A percentile compares a stretch with the other conserved stretches of the same genome.
Evolutionary conservation across 2,888 invertebrate genomes (phyloP).

Genomic region (Hipparchia sbordonii): DNA sequence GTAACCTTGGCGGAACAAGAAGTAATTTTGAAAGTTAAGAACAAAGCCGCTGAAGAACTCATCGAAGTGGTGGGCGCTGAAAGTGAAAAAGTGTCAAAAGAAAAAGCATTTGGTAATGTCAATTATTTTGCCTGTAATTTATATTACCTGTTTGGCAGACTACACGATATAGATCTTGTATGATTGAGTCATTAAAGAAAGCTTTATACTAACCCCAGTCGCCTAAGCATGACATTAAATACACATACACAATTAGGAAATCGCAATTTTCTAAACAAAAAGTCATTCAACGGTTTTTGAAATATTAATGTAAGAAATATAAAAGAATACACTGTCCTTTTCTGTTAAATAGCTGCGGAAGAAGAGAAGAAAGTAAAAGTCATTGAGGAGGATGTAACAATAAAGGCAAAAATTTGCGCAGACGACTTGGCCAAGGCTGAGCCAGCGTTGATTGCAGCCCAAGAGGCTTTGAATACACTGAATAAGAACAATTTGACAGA

Average conservation of each 20-base stretch:
- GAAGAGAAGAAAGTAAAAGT: constrained; percentile 95
- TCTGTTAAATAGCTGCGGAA: constrained; percentile 82
- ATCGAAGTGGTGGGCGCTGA: constrained; percentile 94
- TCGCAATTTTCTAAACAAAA: too few relatives aligned
- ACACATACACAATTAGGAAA: too few relatives aligned
- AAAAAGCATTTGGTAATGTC: constrained; percentile 88
- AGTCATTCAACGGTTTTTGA: neutral
- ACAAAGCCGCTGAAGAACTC: constrained; percentile 94
- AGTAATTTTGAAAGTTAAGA: constrained; percentile 92
- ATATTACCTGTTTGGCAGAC: too few relatives aligned
- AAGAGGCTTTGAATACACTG: constrained; percentile 94
- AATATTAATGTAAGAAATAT: neutral
- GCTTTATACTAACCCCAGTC: neutral
- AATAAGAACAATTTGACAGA: constrained; percentile 97
- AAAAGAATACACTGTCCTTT: neutral
- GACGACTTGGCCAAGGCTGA: constrained; percentile 95
- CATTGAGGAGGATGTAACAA: constrained; percentile 93
- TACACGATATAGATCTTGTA: neutral
- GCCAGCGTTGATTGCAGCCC: constrained; percentile 94
- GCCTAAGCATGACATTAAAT: neutral
- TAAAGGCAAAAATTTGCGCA: constrained; percentile 92
- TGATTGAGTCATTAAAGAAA: neutral
- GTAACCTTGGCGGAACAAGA: constrained; percentile 87
- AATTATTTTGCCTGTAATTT: too few relatives aligned
- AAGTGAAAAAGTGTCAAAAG: constrained; percentile 94